Evolutionary conservation across 2,888 invertebrate species (phyloP).

Genomic region (Drosophila borborema): DNA sequence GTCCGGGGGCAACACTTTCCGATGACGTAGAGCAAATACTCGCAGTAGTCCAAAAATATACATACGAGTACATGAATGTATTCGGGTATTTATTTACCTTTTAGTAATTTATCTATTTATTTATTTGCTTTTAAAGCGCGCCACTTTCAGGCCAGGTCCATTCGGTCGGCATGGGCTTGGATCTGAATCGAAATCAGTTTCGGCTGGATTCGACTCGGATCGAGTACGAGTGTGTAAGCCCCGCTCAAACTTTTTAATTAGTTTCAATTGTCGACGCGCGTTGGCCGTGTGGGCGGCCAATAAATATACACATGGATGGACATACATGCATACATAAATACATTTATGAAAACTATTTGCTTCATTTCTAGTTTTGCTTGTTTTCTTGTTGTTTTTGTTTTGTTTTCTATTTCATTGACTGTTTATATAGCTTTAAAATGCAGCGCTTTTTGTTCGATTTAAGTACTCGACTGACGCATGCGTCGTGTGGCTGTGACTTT

Average conservation of each 20-base stretch:
- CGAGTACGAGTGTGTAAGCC: constrained; percentile 42
- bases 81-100: constrained; percentile 75
- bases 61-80: constrained; percentile 28
- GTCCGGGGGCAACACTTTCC: constrained; percentile 49
- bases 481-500: constrained; percentile 66
- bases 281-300: constrained; percentile 38
- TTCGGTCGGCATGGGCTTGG: constrained; percentile 24
- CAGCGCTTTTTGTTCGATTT: constrained; percentile 67
- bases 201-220: constrained; percentile 15
- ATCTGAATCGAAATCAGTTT: constrained; percentile 17
- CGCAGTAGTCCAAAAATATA: constrained; percentile 58
- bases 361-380: constrained; percentile 36
- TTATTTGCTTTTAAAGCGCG: constrained; percentile 76
- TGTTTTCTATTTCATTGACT: constrained; percentile 48
- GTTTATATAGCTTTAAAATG: constrained; percentile 72
- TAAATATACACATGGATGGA: constrained; percentile 25
- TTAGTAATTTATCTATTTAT: constrained; percentile 82
- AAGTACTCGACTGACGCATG: constrained; percentile 66
- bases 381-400: constrained; percentile 16
- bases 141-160: constrained; percentile 62
- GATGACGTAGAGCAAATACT: constrained; percentile 70
- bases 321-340: constrained; percentile 25
- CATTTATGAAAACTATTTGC: constrained; percentile 62
- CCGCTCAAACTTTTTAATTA: constrained; percentile 67
- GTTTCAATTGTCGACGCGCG: constrained; percentile 58